Conservation (phyloP, 2,888 invertebrate species). For the Drosophila picticornis region DNA sequence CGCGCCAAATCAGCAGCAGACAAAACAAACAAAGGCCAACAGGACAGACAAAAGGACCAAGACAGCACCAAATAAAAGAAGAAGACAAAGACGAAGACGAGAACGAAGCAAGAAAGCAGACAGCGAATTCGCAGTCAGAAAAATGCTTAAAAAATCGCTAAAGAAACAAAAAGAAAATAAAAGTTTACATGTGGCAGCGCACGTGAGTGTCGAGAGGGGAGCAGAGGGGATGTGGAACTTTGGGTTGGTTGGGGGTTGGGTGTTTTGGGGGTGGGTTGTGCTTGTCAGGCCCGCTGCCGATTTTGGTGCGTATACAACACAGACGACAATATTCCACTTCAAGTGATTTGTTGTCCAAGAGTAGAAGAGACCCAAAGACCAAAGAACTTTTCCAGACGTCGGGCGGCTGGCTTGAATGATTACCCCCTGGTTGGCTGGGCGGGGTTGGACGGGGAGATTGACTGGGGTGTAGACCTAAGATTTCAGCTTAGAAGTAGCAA, state of each 20-base stretch:
- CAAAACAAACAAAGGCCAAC: conserved; percentile 76
- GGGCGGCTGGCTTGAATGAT: conserved; percentile 48
- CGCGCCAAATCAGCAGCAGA: conserved; percentile 78
- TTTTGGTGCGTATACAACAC: conserved; percentile 63
- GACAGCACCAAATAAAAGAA: conserved; percentile 57
- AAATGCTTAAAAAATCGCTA: conserved; percentile 60
- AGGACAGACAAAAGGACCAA: conserved; percentile 61
- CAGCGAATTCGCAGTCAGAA: conserved; percentile 40
- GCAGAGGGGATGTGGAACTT: neutral
- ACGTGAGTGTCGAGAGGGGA: conserved; percentile 39
- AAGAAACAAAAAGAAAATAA: conserved; percentile 56
- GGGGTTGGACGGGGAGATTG: neutral
- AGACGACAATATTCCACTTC: conserved; percentile 75
- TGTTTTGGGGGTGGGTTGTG: neutral
- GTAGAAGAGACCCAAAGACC: conserved; percentile 33
- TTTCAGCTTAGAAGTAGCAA: conserved; percentile 19
- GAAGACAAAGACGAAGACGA: neutral
- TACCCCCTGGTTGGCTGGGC: conserved; percentile 4
- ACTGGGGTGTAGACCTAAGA: conserved; percentile 14
- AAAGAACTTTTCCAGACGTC: conserved; percentile 70
- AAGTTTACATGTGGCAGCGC: conserved; percentile 57
- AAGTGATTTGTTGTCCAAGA: conserved; percentile 73
- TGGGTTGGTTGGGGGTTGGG: neutral
- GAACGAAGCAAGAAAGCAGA: conserved; percentile 4
- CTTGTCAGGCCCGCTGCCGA: conserved; percentile 52